Evolutionary conservation across 2,113 vertebrate genomes (phyloP).

Genomic region (Cygnus buccinator): DNA sequence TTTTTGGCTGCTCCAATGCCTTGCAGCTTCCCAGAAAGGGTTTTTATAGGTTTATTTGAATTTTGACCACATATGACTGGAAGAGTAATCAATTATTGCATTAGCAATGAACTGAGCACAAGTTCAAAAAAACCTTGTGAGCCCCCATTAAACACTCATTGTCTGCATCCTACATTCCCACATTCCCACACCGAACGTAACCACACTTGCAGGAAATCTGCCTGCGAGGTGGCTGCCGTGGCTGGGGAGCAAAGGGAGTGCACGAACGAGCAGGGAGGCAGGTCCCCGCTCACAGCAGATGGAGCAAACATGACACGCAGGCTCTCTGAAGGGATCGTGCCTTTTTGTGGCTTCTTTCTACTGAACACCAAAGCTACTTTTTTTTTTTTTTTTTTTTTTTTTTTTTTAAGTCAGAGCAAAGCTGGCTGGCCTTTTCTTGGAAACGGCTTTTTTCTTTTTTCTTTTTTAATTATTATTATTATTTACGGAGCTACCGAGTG

Average conservation of each 20-base stretch:
- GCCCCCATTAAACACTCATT: background rate
- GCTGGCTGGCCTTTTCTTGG: background rate
- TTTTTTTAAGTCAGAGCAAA: background rate
- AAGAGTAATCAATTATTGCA: constrained; percentile 11
- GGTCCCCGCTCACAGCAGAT: background rate
- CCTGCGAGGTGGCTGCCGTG: background rate
- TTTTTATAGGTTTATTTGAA: constrained; percentile 34
- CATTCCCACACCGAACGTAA: background rate
- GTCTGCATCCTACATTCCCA: background rate
- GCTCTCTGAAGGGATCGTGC: background rate
- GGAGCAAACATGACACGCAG: background rate
- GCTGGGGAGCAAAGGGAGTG: background rate
- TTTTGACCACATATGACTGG: background rate
- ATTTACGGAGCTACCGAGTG: background rate
- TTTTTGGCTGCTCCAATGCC: background rate
- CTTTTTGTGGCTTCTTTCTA: background rate
- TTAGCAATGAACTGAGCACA: background rate
- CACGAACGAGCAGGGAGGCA: background rate
- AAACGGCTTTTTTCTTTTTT: background rate
- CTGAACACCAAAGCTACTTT: background rate
- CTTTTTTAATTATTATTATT: background rate
- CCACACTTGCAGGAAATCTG: background rate
- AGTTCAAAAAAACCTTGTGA: background rate
- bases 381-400: no score
- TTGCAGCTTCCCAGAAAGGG: constrained; percentile 42